Evolutionary conservation across 2,888 invertebrate genomes (phyloP).

Genomic region (Clivina fossor): DNA sequence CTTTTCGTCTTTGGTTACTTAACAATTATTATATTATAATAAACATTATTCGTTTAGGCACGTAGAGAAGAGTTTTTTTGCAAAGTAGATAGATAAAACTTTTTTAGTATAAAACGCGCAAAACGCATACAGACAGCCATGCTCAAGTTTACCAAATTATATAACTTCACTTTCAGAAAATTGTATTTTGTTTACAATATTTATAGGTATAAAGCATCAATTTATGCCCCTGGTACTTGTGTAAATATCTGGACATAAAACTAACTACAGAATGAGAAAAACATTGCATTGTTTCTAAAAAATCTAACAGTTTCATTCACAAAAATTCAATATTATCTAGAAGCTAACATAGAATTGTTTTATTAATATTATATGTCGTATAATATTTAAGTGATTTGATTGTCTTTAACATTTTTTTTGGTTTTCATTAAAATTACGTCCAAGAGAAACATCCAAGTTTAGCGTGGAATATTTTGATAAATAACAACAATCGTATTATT

Average conservation of each 20-base stretch:
- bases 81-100: too few species aligned
- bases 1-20: conserved; percentile 15
- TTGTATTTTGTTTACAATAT: too few species aligned
- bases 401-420: too few species aligned
- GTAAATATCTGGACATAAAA: too few species aligned
- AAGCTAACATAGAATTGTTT: background rate
- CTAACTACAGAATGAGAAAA: too few species aligned
- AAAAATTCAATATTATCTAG: background rate
- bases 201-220: too few species aligned
- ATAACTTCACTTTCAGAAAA: too few species aligned
- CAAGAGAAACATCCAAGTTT: conserved; percentile 1
- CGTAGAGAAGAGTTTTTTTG: conserved; percentile 26
- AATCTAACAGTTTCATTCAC: background rate
- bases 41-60: conserved; percentile 24
- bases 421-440: background rate
- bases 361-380: background rate
- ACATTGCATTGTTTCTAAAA: background rate
- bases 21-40: too few species aligned
- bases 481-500: too few species aligned
- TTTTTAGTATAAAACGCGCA: conserved; percentile 23
- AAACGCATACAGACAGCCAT: too few species aligned
- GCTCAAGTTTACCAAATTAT: conserved; percentile 18
- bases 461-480: too few species aligned
- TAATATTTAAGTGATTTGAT: conserved; percentile 1
- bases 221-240: too few species aligned